phyloP scores from a whole-genome alignment of 2,113 vertebrate genomes.

The Pollachius pollachius region DNA sequence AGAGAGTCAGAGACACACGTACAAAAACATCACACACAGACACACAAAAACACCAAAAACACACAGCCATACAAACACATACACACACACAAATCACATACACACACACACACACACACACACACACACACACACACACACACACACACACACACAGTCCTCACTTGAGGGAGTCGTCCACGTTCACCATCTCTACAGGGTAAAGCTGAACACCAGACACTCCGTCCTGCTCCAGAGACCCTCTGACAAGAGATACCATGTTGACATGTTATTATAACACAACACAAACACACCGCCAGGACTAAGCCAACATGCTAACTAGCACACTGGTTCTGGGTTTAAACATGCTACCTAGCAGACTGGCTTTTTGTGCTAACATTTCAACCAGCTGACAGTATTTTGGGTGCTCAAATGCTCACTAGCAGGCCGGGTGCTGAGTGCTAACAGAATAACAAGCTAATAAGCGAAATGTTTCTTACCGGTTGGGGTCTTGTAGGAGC shows the following conservation, averaged over 20 bases:
- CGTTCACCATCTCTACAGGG: slow-evolving; percentile 70
- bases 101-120: slow-evolving; percentile 7
- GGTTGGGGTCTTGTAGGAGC: slow-evolving; percentile 83
- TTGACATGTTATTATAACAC: neutral
- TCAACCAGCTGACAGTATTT: no score
- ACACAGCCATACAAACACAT: neutral
- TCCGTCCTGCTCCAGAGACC: slow-evolving; percentile 69
- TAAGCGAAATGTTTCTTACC: slow-evolving; percentile 62
- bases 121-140: neutral
- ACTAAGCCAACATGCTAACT: neutral
- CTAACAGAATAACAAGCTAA: no score
- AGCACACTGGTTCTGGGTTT: no score
- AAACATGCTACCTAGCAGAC: no score
- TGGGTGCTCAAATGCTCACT: no score
- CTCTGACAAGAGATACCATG: slow-evolving; percentile 55
- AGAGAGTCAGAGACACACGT: neutral
- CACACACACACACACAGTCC: slow-evolving; percentile 18
- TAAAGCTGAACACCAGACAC: slow-evolving; percentile 76
- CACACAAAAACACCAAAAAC: neutral
- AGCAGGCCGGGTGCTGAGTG: no score
- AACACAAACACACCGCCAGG: neutral
- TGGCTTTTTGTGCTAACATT: no score
- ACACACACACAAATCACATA: neutral
- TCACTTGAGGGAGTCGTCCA: slow-evolving; percentile 73
- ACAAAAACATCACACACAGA: no score